Base-by-base conservation (phyloP, 2,888 invertebrate genomes). In the Metalampra italica region DNA sequence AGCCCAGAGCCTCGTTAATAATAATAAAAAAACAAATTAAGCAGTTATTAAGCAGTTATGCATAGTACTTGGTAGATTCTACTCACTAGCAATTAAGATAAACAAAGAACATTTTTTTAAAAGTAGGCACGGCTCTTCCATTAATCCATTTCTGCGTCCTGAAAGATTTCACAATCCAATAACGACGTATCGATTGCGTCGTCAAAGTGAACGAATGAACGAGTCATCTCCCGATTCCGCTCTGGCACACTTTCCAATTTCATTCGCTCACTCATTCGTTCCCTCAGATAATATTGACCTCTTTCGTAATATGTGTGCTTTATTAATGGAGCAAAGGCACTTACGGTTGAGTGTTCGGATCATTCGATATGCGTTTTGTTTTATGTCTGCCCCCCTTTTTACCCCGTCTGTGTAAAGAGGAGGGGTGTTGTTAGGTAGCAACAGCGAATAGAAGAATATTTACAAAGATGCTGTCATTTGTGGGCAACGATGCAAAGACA, bases 291-390 rank as follows among this genome's bases (percentile, higher is more conserved):
- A 66, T 70, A 66, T 64, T 64, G 60, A 58, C 64, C 58, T 59
- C 55, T 50, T 52, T 60, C 57, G 58, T 68, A 69, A 67, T 70
- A 63, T 66, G 68, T 71, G 63, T 74, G 55, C 60, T 72, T 71
- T 74, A 72, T 74, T 74, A 76, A 75, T 75, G 74, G 68, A 60
- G 57, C 57, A 51, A 50, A 44, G 50, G 42, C 12, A 13, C 43
- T 32, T 36, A 66, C 66, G 60, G 11, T 42, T 47, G 12, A 41
- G 34, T 50, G 49, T 45, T 36, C 36, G 36, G 36, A 50, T 53
- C 53, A 51, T 57, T 54, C 50, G 49, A 56, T 56, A 49, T 34
- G 30, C 47, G 48, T 50, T 52, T 57, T 54, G 50, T 55, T 57
- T 51, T 55, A 47, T 41, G 39, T 5, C 22, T 22, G 5, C 22